Evolutionary conservation across 2,113 vertebrate species (phyloP).

Genomic region (Cinclus cinclus): DNA sequence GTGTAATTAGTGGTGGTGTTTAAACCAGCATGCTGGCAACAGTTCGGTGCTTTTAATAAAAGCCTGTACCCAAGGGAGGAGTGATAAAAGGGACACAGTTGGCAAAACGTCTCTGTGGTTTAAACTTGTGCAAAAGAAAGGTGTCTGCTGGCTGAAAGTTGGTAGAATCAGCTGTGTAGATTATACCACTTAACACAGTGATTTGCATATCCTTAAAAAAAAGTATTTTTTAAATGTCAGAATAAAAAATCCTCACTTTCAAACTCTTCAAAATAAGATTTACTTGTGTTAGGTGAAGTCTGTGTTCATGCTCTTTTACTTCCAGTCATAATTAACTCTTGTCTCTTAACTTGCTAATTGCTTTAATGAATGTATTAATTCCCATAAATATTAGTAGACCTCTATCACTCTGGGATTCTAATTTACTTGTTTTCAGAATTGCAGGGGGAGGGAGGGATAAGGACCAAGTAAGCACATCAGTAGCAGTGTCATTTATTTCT

Average conservation of each 20-base stretch:
- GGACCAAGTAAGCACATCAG: neutral
- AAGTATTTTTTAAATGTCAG: neutral
- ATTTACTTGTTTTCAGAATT: neutral
- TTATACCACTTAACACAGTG: neutral
- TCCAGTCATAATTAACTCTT: neutral
- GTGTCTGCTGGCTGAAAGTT: neutral
- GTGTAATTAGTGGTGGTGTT: constrained; percentile 19
- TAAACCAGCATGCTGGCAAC: neutral
- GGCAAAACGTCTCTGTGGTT: neutral
- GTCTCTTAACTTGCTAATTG: neutral
- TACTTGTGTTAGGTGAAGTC: neutral
- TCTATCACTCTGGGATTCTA: neutral
- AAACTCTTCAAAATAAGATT: neutral
- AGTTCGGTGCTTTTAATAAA: neutral
- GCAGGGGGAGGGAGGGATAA: neutral
- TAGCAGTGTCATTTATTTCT: neutral
- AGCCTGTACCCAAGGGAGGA: neutral
- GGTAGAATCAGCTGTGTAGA: neutral
- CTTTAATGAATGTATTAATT: neutral
- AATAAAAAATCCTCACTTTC: neutral
- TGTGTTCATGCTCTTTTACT: neutral
- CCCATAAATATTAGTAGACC: neutral
- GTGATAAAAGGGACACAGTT: neutral
- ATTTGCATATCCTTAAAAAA: neutral
- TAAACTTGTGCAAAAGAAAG: neutral